Base-by-base conservation (phyloP, 1,140 invertebrate species). In the Tetragnatha versicolor region DNA sequence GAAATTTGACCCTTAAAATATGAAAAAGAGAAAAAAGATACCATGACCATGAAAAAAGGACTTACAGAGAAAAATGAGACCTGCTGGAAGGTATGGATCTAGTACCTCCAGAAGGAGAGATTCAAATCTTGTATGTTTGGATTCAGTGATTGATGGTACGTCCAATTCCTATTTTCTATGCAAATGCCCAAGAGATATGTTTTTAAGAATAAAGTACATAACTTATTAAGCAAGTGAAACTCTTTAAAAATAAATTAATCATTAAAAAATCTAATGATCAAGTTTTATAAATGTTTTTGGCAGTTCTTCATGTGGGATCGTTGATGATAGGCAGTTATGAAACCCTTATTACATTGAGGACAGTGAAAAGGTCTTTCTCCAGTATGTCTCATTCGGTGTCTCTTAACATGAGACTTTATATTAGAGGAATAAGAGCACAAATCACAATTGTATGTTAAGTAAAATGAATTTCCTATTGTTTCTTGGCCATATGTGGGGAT, bases 351-450 rank as follows among this genome's bases (percentile, higher is more conserved):
- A 25, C 68, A 70, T 37, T 27, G 2, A 2, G 51, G 27, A 60
- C 83, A 84, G 9, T 39, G 76, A 79, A 81, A 84, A n/a, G 83
- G 83, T 45, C 81, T 81, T 47, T 84, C 83, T 2, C 83, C 83
- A 12, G 82, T 83, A 68, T 84, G 83, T 42, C 69, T 53, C 68
- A 70, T 70, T 27, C 68, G 33, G 22, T 70, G 68, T 37, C 68
- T 53, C 4, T 9, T 25, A 12, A 70, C 37, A 70, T 70, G 68
- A 51, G 68, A 55, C 17, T 37, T 53, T 25, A 4, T 29, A 3
- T 39, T 70, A 5, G 68, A 53, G 12, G 33, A 55, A 55, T 70
- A 70, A 27, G 12, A 37, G 29, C 68, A 70, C 7, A 53, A 3
- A 55, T 70, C 49, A 39, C 68, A 70, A 12, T 33, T 42, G 39